Percentiles rank a stretch among this genome's conserved stretches.
Conservation (phyloP, 2,113 vertebrate species). For the Heteronetta atricapilla region DNA sequence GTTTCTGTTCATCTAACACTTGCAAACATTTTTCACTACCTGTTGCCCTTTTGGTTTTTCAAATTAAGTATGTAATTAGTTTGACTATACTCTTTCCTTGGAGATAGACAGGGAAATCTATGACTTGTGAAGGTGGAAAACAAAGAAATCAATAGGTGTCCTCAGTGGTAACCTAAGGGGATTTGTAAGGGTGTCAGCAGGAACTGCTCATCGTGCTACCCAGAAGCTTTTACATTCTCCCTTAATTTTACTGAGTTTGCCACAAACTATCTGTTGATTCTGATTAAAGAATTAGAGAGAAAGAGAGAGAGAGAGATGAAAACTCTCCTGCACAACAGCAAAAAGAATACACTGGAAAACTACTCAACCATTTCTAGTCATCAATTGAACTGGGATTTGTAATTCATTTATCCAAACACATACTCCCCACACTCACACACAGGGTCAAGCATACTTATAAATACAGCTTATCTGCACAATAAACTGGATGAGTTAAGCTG, state of each 20-base stretch:
- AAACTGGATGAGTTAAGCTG: neutral
- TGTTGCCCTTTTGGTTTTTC: slow-evolving; percentile 66
- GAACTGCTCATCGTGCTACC: slow-evolving; percentile 25
- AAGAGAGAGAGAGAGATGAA: neutral
- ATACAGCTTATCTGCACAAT: neutral
- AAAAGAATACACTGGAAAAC: neutral
- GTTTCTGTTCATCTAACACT: slow-evolving; percentile 11
- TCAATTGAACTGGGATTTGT: neutral
- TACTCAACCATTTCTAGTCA: neutral
- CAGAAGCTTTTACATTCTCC: neutral
- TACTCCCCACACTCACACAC: neutral
- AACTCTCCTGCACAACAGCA: neutral
- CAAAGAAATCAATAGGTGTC: slow-evolving; percentile 74
- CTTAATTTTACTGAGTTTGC: neutral
- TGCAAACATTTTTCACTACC: slow-evolving; percentile 39
- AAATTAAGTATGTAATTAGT: slow-evolving; percentile 75
- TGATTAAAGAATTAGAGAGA: neutral
- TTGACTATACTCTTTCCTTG: slow-evolving; percentile 35
- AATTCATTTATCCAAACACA: neutral
- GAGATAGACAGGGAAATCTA: slow-evolving; percentile 65
- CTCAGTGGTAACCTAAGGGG: slow-evolving; percentile 27
- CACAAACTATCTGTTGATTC: neutral
- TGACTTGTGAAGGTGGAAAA: slow-evolving; percentile 70
- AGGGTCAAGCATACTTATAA: neutral
- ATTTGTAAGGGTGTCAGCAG: slow-evolving; percentile 40